These are phyloP conservation scores for Bradynema listronoti DNA, from an alignment of 1,140 invertebrate genomes.

Conservation along the genomic window DNA sequence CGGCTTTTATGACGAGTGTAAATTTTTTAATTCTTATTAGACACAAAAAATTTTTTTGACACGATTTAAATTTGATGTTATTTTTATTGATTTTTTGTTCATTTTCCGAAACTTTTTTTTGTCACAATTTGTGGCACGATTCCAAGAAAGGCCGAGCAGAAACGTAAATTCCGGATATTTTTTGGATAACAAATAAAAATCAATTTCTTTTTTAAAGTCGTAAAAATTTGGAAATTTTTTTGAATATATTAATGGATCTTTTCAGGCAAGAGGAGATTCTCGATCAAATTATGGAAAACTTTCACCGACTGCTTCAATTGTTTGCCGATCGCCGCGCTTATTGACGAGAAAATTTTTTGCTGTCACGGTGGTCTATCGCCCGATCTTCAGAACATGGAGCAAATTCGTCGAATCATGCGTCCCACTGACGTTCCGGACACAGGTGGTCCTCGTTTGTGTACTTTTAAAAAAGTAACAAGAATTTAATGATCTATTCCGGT, in stretches of 20 bases:
- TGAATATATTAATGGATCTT: slow-evolving; percentile 6
- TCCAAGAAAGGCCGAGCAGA: neutral
- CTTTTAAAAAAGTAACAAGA: too few relatives aligned
- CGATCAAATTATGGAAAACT: slow-evolving; percentile 64
- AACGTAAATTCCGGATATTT: neutral
- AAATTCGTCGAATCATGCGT: slow-evolving; percentile 62
- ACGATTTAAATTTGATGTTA: slow-evolving; percentile 81
- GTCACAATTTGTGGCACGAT: too few relatives aligned
- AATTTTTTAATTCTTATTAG: slow-evolving; percentile 85
- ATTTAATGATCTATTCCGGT: too few relatives aligned
- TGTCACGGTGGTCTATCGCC: slow-evolving; percentile 83
- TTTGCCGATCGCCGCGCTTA: slow-evolving; percentile 69
- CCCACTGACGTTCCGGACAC: slow-evolving; percentile 64
- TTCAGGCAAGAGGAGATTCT: slow-evolving; percentile 63
- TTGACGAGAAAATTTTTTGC: slow-evolving; percentile 96
- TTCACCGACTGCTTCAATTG: slow-evolving; percentile 65
- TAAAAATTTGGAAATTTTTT: slow-evolving; percentile 9
- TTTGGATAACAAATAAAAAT: slow-evolving; percentile 13
- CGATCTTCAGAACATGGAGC: slow-evolving; percentile 71
- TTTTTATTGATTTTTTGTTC: too few relatives aligned
- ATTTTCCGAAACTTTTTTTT: slow-evolving; percentile 96
- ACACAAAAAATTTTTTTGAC: slow-evolving; percentile 81
- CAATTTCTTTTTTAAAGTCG: slow-evolving; percentile 13
- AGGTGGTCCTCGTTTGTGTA: too few relatives aligned
- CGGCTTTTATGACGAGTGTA: slow-evolving; percentile 64